A percentile compares a stretch with the other conserved stretches of the same genome.
phyloP scores from a whole-genome alignment of 2,113 vertebrate species.

The Hyla sarda region DNA sequence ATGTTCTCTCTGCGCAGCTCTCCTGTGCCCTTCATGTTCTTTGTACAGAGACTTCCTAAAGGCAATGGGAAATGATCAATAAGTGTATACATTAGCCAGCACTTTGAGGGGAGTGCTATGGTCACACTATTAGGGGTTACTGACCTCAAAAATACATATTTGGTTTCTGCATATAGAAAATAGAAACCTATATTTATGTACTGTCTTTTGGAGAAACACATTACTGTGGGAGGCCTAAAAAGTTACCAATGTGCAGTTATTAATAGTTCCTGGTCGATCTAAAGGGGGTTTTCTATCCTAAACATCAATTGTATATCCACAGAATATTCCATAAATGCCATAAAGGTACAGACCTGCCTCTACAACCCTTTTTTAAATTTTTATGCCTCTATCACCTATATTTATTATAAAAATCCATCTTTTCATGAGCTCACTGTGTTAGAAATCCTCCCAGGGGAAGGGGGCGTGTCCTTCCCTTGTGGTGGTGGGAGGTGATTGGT shows the following conservation, averaged over 20 bases:
- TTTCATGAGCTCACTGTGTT: too few species aligned
- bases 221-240: background rate
- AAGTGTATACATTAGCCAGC: background rate
- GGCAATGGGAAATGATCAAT: background rate
- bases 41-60: background rate
- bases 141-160: slow-evolving; percentile 1
- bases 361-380: too few species aligned
- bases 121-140: background rate
- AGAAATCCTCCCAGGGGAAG: too few species aligned
- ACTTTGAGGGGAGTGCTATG: background rate
- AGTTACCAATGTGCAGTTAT: background rate
- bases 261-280: slow-evolving; percentile 8
- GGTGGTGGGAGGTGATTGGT: too few species aligned
- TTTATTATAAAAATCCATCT: too few species aligned
- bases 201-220: background rate
- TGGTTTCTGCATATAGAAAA: background rate
- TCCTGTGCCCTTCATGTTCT: background rate
- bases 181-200: background rate
- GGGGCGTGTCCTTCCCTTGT: too few species aligned
- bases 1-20: background rate
- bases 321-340: too few species aligned
- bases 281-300: too few species aligned
- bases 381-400: too few species aligned
- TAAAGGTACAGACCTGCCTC: too few species aligned
- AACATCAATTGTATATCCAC: too few species aligned